These are phyloP conservation scores for Scytalopus superciliaris DNA, from an alignment of 2,113 vertebrate species.

Conservation along the genomic window DNA sequence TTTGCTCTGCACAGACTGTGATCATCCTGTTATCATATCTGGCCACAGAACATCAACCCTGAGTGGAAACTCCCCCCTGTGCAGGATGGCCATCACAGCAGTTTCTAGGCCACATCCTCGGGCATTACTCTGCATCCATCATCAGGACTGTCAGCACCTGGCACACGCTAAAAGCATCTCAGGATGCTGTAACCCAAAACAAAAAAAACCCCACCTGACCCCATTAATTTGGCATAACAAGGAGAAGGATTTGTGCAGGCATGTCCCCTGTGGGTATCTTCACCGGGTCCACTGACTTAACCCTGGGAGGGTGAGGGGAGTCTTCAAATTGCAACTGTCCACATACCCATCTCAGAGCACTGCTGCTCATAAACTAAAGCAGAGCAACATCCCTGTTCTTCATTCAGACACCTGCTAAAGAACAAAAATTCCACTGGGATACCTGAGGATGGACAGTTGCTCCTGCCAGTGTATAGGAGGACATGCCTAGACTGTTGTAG, in stretches of 20 bases:
- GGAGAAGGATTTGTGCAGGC: neutral
- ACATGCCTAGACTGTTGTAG: neutral
- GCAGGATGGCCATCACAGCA: neutral
- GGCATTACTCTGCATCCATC: no score
- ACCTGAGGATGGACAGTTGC: neutral
- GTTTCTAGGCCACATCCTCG: neutral
- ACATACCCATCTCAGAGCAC: neutral
- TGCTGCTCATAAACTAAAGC: neutral
- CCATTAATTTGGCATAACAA: neutral
- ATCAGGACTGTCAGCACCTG: neutral
- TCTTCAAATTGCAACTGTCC: neutral
- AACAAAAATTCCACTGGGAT: neutral
- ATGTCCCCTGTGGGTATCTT: neutral
- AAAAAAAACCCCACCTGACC: neutral
- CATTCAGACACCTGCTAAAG: neutral
- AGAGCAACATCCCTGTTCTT: neutral
- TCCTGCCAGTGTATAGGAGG: neutral
- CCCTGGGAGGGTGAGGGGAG: neutral
- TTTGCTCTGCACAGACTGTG: neutral
- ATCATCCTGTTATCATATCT: neutral
- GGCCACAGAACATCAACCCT: neutral
- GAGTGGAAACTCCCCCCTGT: neutral
- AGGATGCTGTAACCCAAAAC: neutral
- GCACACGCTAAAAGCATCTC: neutral
- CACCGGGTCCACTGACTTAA: neutral